Conservation (phyloP, 53 echinoderm and acorn worm genomes). For the Echinometra lucunter region DNA sequence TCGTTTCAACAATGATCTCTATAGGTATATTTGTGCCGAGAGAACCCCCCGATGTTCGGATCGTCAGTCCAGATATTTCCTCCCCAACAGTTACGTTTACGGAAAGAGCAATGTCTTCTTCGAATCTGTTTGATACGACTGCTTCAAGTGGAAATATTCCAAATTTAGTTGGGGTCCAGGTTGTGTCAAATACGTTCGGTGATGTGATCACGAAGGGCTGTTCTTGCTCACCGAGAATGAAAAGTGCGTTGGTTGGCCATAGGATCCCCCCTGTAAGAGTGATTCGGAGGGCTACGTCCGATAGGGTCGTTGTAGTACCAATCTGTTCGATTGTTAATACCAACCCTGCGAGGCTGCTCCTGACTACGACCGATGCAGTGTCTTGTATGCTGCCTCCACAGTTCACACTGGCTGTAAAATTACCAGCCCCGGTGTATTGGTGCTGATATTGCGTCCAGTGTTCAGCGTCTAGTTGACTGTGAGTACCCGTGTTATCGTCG, state of each 20-base stretch:
- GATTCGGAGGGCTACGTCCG: background rate
- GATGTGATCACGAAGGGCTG: background rate
- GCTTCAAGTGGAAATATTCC: conserved; percentile 2
- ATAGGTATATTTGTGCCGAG: conserved; percentile 14
- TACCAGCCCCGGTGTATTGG: background rate
- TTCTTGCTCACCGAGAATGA: conserved; percentile 6
- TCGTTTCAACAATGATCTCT: background rate
- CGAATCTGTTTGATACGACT: conserved; percentile 16
- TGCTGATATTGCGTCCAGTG: background rate
- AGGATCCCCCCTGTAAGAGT: background rate
- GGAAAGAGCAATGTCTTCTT: background rate
- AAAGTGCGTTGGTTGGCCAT: background rate
- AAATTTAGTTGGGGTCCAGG: conserved; percentile 26
- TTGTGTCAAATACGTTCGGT: background rate
- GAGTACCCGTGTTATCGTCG: background rate
- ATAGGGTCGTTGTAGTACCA: background rate
- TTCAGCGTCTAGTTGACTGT: background rate
- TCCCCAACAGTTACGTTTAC: conserved; percentile 29
- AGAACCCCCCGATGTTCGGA: background rate
- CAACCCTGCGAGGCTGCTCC: background rate
- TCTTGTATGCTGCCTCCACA: conserved; percentile 11
- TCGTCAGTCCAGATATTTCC: background rate
- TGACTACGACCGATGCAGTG: conserved; percentile 3
- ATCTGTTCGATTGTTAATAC: background rate
- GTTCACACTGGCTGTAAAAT: background rate